A percentile compares a stretch with the other conserved stretches of the same genome.
phyloP scores from a whole-genome alignment of 2,888 invertebrate genomes.

The Ichneumon xanthorius region DNA sequence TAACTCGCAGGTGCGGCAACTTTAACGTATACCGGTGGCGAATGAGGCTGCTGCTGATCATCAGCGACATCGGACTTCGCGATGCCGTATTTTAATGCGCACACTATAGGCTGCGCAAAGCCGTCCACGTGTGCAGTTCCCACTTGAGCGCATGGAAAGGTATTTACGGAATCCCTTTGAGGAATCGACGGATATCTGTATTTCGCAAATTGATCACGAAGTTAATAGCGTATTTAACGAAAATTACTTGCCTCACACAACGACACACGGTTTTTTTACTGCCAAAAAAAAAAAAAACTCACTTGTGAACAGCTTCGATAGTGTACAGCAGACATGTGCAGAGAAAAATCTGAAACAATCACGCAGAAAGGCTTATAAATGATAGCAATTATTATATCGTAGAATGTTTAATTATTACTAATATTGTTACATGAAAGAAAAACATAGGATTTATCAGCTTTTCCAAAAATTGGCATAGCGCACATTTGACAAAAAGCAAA shows the following conservation, averaged over 20 bases:
- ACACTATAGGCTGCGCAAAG: conserved; percentile 71
- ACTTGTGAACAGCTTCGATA: conserved; percentile 47
- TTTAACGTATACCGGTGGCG: conserved; percentile 73
- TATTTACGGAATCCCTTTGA: conserved; percentile 31
- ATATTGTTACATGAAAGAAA: no score
- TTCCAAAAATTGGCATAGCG: no score
- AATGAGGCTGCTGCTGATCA: conserved; percentile 27
- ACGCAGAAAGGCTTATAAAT: neutral
- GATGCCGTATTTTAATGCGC: conserved; percentile 67
- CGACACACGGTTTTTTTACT: no score
- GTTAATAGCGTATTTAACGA: neutral
- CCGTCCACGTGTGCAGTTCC: conserved; percentile 49
- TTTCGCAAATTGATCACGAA: neutral
- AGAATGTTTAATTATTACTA: no score
- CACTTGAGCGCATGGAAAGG: conserved; percentile 73
- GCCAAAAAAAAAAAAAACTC: conserved; percentile 14
- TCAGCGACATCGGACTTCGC: conserved; percentile 13
- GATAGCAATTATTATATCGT: neutral
- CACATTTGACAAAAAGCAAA: no score
- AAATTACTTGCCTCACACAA: no score
- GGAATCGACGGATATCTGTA: conserved; percentile 35
- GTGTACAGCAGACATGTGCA: conserved; percentile 28
- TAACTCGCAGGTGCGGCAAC: conserved; percentile 73
- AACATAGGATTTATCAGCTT: no score
- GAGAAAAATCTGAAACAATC: conserved; percentile 50